Evolutionary conservation across 2,888 invertebrate species (phyloP).

Genomic region (Panzeria rudis): DNA sequence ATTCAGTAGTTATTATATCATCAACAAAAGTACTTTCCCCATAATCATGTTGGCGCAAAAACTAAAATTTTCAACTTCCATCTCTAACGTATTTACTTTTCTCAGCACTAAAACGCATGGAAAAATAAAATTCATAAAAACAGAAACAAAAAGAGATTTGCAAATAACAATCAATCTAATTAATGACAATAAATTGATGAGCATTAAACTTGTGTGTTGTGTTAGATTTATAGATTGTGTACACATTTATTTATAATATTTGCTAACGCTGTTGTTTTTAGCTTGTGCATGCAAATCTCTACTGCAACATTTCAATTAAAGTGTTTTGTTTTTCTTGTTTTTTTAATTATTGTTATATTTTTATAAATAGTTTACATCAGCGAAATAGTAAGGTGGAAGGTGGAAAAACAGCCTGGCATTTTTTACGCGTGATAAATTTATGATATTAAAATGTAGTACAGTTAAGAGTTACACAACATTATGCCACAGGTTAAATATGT

Average conservation of each 20-base stretch:
- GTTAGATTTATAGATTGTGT: slow-evolving; percentile 38
- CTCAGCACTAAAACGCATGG: not conserved
- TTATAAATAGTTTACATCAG: slow-evolving; percentile 17
- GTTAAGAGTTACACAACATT: too few species aligned
- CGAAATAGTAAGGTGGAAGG: not conserved
- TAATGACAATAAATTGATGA: slow-evolving; percentile 56
- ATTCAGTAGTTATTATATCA: too few species aligned
- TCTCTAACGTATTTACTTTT: slow-evolving; percentile 2
- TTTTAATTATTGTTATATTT: not conserved
- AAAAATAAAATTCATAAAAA: not conserved
- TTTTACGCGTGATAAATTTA: too few species aligned
- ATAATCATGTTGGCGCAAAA: not conserved
- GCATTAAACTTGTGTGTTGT: slow-evolving; percentile 25
- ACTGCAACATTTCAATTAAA: slow-evolving; percentile 60
- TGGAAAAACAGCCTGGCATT: too few species aligned
- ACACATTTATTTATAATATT: slow-evolving; percentile 16
- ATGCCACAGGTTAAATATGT: too few species aligned
- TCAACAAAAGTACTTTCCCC: not conserved
- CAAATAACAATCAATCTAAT: slow-evolving; percentile 64
- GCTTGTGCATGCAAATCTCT: slow-evolving; percentile 40
- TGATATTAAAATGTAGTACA: too few species aligned
- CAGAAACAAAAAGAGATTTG: not conserved
- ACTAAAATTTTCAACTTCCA: not conserved
- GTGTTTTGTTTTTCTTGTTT: slow-evolving; percentile 27
- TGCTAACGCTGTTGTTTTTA: not conserved